phyloP scores from a whole-genome alignment of 2,797 vertebrate genomes.

The Psittacula derbiana region DNA sequence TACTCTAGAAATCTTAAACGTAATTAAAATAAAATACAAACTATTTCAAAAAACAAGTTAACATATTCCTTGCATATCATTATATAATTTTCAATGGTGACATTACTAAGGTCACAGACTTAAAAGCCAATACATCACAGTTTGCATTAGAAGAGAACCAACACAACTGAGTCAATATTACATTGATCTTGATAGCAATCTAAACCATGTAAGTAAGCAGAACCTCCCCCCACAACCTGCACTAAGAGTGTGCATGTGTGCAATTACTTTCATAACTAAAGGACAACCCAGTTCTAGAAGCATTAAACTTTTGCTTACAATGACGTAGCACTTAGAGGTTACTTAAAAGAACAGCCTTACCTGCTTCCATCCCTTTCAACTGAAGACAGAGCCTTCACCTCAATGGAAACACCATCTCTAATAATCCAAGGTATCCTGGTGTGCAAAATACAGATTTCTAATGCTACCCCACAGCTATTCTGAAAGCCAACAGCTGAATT shows the following conservation, averaged over 20 bases:
- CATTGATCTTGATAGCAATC: background rate
- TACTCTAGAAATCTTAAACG: background rate
- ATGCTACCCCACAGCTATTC: background rate
- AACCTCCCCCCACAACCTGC: background rate
- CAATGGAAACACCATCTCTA: background rate
- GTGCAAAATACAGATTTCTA: background rate
- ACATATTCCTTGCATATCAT: background rate
- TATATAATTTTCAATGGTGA: background rate
- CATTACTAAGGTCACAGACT: background rate
- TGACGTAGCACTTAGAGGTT: background rate
- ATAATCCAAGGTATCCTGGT: background rate
- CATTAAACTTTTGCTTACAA: background rate
- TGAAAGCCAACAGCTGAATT: background rate
- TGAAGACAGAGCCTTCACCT: background rate
- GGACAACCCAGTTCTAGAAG: background rate
- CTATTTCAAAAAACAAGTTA: background rate
- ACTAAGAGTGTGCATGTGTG: fast-evolving
- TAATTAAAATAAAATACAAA: background rate
- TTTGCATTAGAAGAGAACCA: background rate
- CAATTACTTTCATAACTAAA: background rate
- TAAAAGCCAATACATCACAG: background rate
- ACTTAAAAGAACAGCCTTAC: background rate
- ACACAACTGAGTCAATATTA: background rate
- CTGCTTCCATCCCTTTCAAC: background rate
- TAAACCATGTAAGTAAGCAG: background rate